Evolutionary conservation across 1,140 invertebrate species (phyloP).

Genomic region (Potamilus streckersoni): DNA sequence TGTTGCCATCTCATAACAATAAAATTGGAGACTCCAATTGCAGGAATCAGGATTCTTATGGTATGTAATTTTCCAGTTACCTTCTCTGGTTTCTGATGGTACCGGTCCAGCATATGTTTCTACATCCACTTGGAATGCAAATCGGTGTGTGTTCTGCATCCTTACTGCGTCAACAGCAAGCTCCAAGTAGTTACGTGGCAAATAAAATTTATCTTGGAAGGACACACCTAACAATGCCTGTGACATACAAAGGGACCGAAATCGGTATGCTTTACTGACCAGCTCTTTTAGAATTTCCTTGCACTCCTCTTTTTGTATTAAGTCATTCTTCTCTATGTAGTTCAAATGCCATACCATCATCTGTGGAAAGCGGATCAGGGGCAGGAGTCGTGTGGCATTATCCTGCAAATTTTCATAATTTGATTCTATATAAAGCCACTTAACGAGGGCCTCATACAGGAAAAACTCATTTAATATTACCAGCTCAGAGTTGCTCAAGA

Average conservation of each 20-base stretch:
- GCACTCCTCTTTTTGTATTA: constrained; percentile 44
- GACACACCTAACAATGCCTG: constrained; percentile 51
- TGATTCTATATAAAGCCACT: constrained; percentile 56
- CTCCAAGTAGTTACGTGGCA: constrained; percentile 64
- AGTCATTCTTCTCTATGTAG: constrained; percentile 50
- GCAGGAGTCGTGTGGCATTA: constrained; percentile 56
- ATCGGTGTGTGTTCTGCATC: constrained; percentile 66
- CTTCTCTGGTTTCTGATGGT: constrained; percentile 54
- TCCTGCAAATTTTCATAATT: constrained; percentile 37
- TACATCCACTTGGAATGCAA: constrained; percentile 67
- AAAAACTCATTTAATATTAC: constrained; percentile 59
- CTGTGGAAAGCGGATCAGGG: constrained; percentile 66
- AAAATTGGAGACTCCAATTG: constrained; percentile 60
- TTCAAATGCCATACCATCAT: constrained; percentile 64
- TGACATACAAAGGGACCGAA: constrained; percentile 61
- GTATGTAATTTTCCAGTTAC: constrained; percentile 68
- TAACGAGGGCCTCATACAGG: constrained; percentile 50
- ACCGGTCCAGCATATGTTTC: constrained; percentile 63
- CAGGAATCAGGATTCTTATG: constrained; percentile 53
- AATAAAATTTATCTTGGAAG: constrained; percentile 56
- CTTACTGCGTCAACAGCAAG: constrained; percentile 63
- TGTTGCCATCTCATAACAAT: constrained; percentile 63
- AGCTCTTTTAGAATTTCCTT: constrained; percentile 49
- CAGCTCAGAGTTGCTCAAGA: constrained; percentile 59
- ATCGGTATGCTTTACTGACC: constrained; percentile 63